phyloP scores from a whole-genome alignment of 2,113 vertebrate genomes.

The Heterotilapia buettikoferi region DNA sequence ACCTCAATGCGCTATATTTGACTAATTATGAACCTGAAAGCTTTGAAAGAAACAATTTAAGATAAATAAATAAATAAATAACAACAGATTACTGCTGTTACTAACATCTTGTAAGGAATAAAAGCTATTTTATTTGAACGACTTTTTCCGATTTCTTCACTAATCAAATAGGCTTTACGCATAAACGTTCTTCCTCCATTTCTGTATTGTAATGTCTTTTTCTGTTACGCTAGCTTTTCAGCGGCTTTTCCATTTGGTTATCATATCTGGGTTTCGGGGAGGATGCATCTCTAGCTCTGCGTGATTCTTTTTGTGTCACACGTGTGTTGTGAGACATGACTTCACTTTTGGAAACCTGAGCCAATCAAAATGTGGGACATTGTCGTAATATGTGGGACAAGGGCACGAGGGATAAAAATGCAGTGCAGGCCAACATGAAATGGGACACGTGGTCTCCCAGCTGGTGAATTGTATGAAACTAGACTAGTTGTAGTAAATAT shows the following conservation, averaged over 20 bases:
- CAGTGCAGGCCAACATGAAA: neutral
- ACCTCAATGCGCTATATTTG: neutral
- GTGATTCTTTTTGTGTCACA: neutral
- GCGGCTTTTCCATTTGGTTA: neutral
- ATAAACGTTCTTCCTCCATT: neutral
- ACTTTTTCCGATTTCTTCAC: neutral
- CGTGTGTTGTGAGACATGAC: neutral
- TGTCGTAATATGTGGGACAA: neutral
- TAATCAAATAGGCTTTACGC: neutral
- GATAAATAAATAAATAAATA: neutral
- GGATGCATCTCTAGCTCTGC: neutral
- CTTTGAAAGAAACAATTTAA: neutral
- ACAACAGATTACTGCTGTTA: neutral
- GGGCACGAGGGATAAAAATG: neutral
- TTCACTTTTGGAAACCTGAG: neutral
- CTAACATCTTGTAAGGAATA: neutral
- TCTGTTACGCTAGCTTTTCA: neutral
- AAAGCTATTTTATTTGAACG: neutral
- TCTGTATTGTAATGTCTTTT: neutral
- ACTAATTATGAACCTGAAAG: neutral
- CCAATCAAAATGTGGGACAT: neutral
- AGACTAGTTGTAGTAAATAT: neutral
- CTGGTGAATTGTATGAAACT: neutral
- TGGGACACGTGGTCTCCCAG: neutral
- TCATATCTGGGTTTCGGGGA: neutral